Evolutionary conservation across 2,888 invertebrate species (phyloP).

Genomic region (Saturnia pavonia): DNA sequence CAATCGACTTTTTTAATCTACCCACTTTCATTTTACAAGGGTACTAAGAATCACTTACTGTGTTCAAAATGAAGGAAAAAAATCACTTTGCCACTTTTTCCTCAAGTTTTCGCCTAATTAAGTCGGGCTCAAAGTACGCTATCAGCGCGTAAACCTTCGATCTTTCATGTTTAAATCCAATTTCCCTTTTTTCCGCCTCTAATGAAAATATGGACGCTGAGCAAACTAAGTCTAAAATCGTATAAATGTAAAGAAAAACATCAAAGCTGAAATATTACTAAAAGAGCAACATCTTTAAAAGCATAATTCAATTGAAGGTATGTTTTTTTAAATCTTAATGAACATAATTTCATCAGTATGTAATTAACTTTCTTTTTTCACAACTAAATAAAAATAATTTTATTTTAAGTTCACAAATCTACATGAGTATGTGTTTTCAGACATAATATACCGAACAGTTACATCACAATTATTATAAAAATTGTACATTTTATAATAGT

Average conservation of each 20-base stretch:
- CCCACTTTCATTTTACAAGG: conserved; percentile 24
- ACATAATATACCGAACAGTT: too few species aligned
- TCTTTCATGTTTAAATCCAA: conserved; percentile 64
- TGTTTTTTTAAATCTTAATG: conserved; percentile 1
- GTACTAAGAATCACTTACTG: conserved; percentile 25
- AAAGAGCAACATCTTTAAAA: conserved; percentile 30
- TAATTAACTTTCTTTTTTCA: neutral
- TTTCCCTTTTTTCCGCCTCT: conserved; percentile 55
- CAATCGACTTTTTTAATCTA: conserved; percentile 25
- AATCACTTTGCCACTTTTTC: conserved; percentile 34
- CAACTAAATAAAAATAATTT: neutral
- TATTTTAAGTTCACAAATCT: neutral
- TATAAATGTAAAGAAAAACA: conserved; percentile 53
- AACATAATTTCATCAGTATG: neutral
- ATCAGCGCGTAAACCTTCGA: conserved; percentile 43
- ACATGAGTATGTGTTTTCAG: too few species aligned
- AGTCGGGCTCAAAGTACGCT: conserved; percentile 51
- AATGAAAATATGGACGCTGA: conserved; percentile 56
- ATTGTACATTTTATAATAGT: too few species aligned
- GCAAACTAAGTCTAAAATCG: conserved; percentile 63
- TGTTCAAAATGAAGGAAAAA: conserved; percentile 25
- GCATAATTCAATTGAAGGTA: conserved; percentile 6
- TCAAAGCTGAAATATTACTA: conserved; percentile 54
- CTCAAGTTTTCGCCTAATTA: conserved; percentile 51
- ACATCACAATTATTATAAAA: too few species aligned